These are phyloP conservation scores for Idaea dimidiata DNA, from an alignment of 2,888 invertebrate species.

Conservation along the genomic window DNA sequence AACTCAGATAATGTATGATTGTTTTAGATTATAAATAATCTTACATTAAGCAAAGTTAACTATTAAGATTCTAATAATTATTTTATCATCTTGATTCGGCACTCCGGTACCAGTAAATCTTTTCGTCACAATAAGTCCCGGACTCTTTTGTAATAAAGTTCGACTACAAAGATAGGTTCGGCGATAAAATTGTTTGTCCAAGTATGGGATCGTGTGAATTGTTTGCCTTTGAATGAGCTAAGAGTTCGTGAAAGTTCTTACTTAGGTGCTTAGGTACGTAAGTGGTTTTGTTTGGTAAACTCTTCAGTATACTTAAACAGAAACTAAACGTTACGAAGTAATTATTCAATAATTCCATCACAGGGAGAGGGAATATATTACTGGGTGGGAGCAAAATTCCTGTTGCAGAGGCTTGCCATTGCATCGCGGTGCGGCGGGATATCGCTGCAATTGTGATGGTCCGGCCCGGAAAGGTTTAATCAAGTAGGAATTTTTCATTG, in stretches of 20 bases:
- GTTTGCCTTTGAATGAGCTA: constrained; percentile 35
- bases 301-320: neutral
- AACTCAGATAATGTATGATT: neutral
- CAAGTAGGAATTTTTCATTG: no score
- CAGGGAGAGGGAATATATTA: no score
- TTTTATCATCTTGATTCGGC: constrained; percentile 38
- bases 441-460: no score
- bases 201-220: constrained; percentile 34
- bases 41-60: neutral
- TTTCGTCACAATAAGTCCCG: constrained; percentile 47
- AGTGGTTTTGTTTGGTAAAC: constrained; percentile 3
- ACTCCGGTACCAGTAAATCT: constrained; percentile 39
- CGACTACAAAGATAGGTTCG: constrained; percentile 51
- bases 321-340: constrained; percentile 5
- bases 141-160: constrained; percentile 54
- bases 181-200: constrained; percentile 44
- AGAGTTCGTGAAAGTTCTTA: constrained; percentile 21
- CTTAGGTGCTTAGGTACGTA: constrained; percentile 25
- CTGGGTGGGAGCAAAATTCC: no score
- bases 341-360: neutral
- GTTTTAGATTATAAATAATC: neutral
- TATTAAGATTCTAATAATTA: constrained; percentile 49
- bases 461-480: no score
- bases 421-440: no score
- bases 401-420: no score